Conservation (phyloP, 2,888 invertebrate species). For the Mesorhabditis spiculigera region DNA sequence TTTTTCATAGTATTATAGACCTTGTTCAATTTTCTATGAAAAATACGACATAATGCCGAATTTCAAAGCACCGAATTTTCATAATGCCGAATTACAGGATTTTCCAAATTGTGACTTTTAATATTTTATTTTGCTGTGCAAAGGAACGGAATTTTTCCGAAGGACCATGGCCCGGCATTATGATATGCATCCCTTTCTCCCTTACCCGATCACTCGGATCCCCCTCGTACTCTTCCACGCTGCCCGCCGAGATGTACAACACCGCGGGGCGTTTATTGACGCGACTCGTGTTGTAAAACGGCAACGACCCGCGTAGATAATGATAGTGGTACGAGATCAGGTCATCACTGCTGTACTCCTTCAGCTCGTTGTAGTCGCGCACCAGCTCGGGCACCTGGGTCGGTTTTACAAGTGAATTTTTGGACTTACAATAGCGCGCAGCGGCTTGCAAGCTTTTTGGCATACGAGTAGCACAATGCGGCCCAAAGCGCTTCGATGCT, state of each 20-base stretch:
- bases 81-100: not conserved
- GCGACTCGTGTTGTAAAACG: not conserved
- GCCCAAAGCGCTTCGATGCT: constrained; percentile 26
- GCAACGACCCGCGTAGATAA: not conserved
- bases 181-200: no score
- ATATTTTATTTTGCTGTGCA: no score
- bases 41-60: no score
- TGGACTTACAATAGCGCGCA: not conserved
- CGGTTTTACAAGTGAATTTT: not conserved
- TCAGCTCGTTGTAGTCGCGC: not conserved
- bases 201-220: not conserved
- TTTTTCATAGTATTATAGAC: not conserved
- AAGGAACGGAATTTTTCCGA: no score
- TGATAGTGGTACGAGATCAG: not conserved
- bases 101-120: no score
- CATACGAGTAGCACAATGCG: constrained; percentile 28
- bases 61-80: no score
- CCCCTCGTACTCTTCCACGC: not conserved
- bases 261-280: not conserved
- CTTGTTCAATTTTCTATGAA: no score
- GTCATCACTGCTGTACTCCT: not conserved
- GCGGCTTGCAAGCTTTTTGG: constrained; percentile 17
- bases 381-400: not conserved
- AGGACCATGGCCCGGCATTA: no score
- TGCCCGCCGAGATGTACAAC: not conserved